Conservation (phyloP, 2,888 invertebrate species). For the Elysia crispata region DNA sequence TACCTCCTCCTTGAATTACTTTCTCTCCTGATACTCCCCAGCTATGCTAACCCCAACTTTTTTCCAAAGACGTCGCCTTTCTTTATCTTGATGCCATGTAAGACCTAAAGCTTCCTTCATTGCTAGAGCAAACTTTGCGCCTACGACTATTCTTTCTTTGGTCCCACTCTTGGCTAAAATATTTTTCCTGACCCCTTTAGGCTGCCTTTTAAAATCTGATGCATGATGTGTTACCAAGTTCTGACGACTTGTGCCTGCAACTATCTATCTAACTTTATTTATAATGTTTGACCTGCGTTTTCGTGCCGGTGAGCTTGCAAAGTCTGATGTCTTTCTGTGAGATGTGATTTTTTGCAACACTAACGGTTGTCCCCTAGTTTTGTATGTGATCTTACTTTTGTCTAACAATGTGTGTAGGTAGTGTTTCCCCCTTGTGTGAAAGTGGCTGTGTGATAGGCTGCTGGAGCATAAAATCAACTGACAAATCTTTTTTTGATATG, state of each 20-base stretch:
- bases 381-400: background rate
- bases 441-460: no score
- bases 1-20: background rate
- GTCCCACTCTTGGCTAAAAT: background rate
- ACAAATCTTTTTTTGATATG: background rate
- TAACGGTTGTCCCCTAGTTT: background rate
- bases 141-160: no score
- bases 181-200: no score
- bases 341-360: background rate
- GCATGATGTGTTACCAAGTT: no score
- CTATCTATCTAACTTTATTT: no score
- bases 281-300: background rate
- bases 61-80: slow-evolving; percentile 1
- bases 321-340: no score
- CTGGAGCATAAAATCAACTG: background rate
- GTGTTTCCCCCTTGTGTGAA: background rate
- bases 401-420: background rate
- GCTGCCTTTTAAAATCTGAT: no score
- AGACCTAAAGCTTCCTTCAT: no score
- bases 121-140: no score
- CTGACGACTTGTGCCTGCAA: no score
- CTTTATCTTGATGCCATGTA: slow-evolving; percentile 17
- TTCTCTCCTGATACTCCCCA: no score
- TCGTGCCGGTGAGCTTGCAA: background rate
- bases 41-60: background rate